Evolutionary conservation across 2,113 vertebrate species (phyloP).

Genomic region (Brachirus orientalis): DNA sequence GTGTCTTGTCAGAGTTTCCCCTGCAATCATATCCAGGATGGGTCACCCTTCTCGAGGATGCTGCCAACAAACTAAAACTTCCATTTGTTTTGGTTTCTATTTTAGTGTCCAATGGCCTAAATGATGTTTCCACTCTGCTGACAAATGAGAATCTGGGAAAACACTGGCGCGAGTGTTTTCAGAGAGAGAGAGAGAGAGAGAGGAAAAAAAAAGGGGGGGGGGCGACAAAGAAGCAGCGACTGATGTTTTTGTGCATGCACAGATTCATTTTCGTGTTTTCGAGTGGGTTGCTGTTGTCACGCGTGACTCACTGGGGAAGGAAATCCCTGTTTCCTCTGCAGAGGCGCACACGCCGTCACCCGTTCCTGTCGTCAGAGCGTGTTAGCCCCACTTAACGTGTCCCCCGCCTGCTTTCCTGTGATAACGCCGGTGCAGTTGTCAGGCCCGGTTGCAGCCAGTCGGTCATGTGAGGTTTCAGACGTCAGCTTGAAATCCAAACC

Average conservation of each 20-base stretch:
- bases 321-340: conserved; percentile 52
- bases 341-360: conserved; percentile 28
- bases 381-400: conserved; percentile 7
- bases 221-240: background rate
- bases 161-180: conserved; percentile 6
- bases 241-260: conserved; percentile 18
- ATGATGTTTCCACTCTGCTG: conserved; percentile 37
- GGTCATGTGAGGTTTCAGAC: conserved; percentile 41
- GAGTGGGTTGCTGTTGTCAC: conserved; percentile 43
- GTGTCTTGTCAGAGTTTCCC: conserved; percentile 48
- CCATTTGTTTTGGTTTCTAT: conserved; percentile 51
- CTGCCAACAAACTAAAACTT: conserved; percentile 34
- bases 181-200: background rate
- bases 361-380: conserved; percentile 14
- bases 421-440: conserved; percentile 45
- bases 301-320: conserved; percentile 48
- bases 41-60: conserved; percentile 10
- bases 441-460: conserved; percentile 51
- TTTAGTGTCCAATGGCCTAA: conserved; percentile 14
- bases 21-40: conserved; percentile 16
- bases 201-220: too few species aligned
- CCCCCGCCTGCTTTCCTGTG: background rate
- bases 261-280: conserved; percentile 16
- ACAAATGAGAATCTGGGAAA: conserved; percentile 16
- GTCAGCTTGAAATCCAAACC: conserved; percentile 57